These are phyloP conservation scores for Pachycephus smyrnensis DNA, from an alignment of 2,888 invertebrate species.

Conservation along the genomic window DNA sequence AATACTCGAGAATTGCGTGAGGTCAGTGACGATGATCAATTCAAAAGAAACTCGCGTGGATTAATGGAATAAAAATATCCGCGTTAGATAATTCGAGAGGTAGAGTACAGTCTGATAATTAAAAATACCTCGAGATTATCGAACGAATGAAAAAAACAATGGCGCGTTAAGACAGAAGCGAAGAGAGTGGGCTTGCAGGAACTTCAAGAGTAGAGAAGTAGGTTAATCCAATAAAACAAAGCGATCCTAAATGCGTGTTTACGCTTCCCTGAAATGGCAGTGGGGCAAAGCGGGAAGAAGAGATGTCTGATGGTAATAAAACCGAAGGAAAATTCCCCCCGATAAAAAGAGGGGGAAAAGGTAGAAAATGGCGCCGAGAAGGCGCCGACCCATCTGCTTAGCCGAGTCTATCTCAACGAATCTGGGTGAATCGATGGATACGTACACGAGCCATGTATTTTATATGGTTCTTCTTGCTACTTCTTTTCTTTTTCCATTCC, in stretches of 20 bases:
- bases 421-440: not conserved
- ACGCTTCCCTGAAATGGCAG: not conserved
- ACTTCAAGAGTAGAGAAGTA: too few species aligned
- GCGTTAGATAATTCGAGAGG: too few species aligned
- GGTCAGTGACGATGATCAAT: not conserved
- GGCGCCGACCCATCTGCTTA: conserved; percentile 21
- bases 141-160: not conserved
- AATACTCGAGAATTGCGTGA: not conserved
- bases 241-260: not conserved
- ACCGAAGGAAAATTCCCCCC: not conserved
- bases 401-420: not conserved
- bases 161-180: not conserved
- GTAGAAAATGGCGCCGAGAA: conserved; percentile 26
- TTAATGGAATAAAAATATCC: not conserved
- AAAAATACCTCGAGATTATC: not conserved
- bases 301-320: not conserved
- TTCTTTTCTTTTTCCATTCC: not conserved
- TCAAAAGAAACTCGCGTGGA: not conserved
- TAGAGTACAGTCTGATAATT: not conserved
- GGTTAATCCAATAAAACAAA: not conserved
- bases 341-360: conserved; percentile 1
- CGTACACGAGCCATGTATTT: not conserved
- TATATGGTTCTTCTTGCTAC: too few species aligned
- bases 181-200: too few species aligned
- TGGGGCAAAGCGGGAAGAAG: too few species aligned